Evolutionary conservation across 1,140 invertebrate genomes (phyloP), one percentile per base, ranked within the genome.

Genomic region (Drosophila ogumai): DNA sequence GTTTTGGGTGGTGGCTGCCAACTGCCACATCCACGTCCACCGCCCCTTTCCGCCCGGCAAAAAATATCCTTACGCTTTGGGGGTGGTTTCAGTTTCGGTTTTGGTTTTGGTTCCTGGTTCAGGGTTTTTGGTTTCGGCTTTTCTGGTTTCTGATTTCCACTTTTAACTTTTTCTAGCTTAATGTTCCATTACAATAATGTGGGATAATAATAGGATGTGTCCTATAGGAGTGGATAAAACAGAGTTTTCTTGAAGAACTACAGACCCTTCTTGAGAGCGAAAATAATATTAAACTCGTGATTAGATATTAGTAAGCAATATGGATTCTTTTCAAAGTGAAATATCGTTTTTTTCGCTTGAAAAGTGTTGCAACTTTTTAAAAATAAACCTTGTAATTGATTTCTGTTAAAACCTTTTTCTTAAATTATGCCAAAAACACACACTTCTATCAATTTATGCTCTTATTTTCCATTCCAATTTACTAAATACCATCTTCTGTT

Each of bases 1-100:
- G 52, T 67, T 88, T 87, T 76, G 82, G 82, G 82, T 87, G 82
- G 82, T 87, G 82, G 82, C 82, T 84, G 80, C 59, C 78, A 63
- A 44, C 59, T 61, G 50, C 50, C 32, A 54, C 50, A 54, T 52
- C 49, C 47, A 50, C 46, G 25, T 49, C 46, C 61, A 36, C 19
- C 44, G 43, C 44, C 66, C 41, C 74, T 49, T 36, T 49, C 40
- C 52, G 28, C 50, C 54, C 46, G 63, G 49, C 71, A 64, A 31
- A 43, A 34, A 38, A 82, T 87, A 76, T 88, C 79, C 81, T 68
- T 19, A 60, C 57, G 49, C 74, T 75, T 79, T 50, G 75, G 75
- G 82, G 82, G 84, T 88, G 79, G 82, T 79, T 86, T 85, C 66
- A 46, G 67, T 60, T 71, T 43, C 58, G 67, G 81, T 68, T 79